Evolutionary conservation across 2,797 vertebrate species (phyloP).

Genomic region (Sebastes iracundus): DNA sequence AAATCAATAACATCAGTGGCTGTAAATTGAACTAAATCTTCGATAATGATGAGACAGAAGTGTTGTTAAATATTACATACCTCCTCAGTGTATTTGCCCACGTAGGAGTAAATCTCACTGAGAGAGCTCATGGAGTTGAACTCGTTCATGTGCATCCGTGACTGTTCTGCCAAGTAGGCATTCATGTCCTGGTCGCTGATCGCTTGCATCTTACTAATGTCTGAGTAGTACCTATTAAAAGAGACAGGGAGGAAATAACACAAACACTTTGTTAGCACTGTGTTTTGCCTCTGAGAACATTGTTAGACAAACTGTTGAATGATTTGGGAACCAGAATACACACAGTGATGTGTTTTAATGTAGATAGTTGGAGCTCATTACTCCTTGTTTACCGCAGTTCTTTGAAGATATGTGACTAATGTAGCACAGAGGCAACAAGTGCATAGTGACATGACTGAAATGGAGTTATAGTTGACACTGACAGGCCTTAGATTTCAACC

Average conservation of each 20-base stretch:
- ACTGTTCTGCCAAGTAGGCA: slow-evolving; percentile 97
- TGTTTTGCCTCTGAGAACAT: not conserved
- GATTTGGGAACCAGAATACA: not conserved
- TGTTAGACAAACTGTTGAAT: not conserved
- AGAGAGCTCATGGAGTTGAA: slow-evolving; percentile 98
- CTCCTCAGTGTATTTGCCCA: slow-evolving; percentile 98
- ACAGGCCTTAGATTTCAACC: slow-evolving; percentile 38
- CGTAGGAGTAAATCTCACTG: slow-evolving; percentile 98
- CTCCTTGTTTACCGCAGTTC: not conserved
- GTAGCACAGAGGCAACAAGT: slow-evolving; percentile 27
- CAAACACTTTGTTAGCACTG: slow-evolving; percentile 4
- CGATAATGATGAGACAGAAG: not conserved
- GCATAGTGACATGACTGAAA: slow-evolving; percentile 47
- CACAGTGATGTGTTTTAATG: not conserved
- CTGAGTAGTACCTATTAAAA: slow-evolving; percentile 92
- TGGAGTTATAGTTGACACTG: slow-evolving; percentile 43
- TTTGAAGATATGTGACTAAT: slow-evolving; percentile 3
- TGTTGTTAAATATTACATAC: slow-evolving; percentile 72
- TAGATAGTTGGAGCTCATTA: slow-evolving; percentile 1
- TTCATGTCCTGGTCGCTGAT: slow-evolving; percentile 99
- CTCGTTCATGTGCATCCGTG: slow-evolving; percentile 98
- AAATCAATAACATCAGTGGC: not conserved
- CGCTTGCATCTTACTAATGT: slow-evolving; percentile 96
- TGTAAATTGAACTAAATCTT: not conserved
- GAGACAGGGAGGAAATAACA: slow-evolving; percentile 1